Evolutionary conservation across 2,113 vertebrate species (phyloP).

Genomic region (cat (Felis catus)): F.catus_Fca126_mat1.0 CM031415.1:126869001-126869500

Average conservation of each 20-base stretch:
- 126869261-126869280: neutral
- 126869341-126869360: neutral
- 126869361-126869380: neutral
- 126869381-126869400: neutral
- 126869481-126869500: neutral
- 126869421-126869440: neutral
- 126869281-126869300: neutral
- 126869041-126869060: neutral
- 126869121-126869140: neutral
- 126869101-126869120: neutral
- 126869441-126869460: neutral
- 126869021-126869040: neutral
- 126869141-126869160: neutral
- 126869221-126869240: neutral
- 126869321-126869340: neutral
- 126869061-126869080: neutral
- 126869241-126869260: neutral
- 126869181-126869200: neutral
- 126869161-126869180: neutral
- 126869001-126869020: too few species aligned
- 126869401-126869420: neutral
- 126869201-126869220: neutral
- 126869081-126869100: neutral
- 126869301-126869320: neutral
- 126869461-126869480: neutral